Base-by-base conservation (phyloP, 2,888 invertebrate species). In the Horisme vitalbata region DNA sequence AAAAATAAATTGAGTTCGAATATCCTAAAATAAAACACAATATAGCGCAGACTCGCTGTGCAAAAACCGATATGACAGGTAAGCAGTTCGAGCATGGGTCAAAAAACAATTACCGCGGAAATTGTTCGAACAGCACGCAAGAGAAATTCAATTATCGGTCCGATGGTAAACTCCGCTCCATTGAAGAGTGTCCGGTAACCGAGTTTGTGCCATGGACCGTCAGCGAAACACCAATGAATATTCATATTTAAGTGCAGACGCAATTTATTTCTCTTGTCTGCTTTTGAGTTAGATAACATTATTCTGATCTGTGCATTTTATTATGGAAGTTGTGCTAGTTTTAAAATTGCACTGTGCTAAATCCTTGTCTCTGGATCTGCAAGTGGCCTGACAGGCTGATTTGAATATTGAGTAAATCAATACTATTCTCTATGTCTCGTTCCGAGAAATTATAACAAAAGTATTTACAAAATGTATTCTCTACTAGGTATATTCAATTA, bases 151-250 rank as follows among this genome's bases (percentile, higher is more conserved):
- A 50, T 67, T 65, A 68, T 65, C 59, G 61, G 60, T 61, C 55
- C 49, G 28, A 55, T 55, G 50, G 55, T 61, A 53, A 59, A 61
- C 58, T 59, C 57, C 49, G 43, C 45, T 54, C 51, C 57, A 65
- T 68, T 64, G 61, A 69, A 61, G 61, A 56, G 62, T 65, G 63
- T 69, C 61, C 61, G 63, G 62, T 68, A 73, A 74, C 65, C 36
- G 55, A 67, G 57, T 68, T 67, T 63, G 56, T 45, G 52, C 53
- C 57, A 45, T 55, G 61, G 60, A 55, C 59, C 53, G 59, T 41
- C 54, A 41, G 52, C 51, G 49, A 52, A 56, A 62, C 57, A 50
- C 59, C 63, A 52, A 59, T 70, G 71, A 71, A 75, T 75, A 76
- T 71, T 70, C 62, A 64, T 60, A 59, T 49, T 56, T 41, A 37